Percentiles rank a stretch among this genome's conserved stretches.
These are phyloP conservation scores for Magallana ariakensis DNA, from an alignment of 1,140 invertebrate genomes.

Conservation along the genomic window DNA sequence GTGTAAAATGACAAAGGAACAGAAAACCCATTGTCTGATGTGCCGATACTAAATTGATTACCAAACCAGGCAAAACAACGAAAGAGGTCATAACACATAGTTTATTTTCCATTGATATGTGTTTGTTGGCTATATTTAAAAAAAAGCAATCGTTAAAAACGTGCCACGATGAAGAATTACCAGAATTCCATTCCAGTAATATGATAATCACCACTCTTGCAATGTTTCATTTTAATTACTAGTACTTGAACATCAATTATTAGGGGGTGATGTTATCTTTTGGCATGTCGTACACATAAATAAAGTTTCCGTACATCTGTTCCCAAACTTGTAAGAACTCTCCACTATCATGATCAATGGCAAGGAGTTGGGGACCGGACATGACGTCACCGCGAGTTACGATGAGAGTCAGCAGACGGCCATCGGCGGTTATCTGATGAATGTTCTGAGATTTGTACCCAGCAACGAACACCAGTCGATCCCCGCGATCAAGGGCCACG, in stretches of 20 bases:
- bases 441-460: constrained; percentile 33
- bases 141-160: no score
- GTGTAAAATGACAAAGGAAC: not conserved
- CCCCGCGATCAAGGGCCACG: not conserved
- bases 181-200: no score
- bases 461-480: not conserved
- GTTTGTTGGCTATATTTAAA: no score
- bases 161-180: no score
- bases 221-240: not conserved
- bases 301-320: constrained; percentile 34
- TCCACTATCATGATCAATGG: not conserved
- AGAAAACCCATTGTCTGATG: not conserved
- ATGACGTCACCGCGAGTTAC: constrained; percentile 29
- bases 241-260: not conserved
- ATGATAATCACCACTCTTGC: not conserved
- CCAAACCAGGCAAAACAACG: not conserved
- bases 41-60: not conserved
- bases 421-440: constrained; percentile 13
- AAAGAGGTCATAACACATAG: not conserved
- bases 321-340: constrained; percentile 30
- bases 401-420: not conserved
- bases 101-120: no score
- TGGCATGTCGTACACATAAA: constrained; percentile 28
- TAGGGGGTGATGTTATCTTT: not conserved
- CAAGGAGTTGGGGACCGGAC: constrained; percentile 8